These are phyloP conservation scores for Falcunculus frontatus DNA, from an alignment of 2,113 vertebrate genomes.

Conservation along the genomic window DNA sequence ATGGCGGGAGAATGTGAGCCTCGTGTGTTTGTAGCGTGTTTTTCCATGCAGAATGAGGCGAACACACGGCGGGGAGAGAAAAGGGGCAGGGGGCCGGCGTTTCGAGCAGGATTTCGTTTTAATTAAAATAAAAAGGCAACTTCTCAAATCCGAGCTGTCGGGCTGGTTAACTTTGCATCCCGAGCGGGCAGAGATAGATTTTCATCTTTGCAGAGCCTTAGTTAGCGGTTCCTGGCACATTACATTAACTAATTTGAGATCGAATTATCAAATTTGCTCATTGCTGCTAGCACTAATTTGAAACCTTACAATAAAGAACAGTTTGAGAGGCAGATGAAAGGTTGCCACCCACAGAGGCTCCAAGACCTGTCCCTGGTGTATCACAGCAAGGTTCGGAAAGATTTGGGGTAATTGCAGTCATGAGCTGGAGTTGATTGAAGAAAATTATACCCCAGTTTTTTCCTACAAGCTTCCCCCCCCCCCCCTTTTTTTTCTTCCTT, in stretches of 20 bases:
- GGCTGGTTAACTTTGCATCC: slow-evolving; percentile 70
- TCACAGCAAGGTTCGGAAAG: slow-evolving; percentile 78
- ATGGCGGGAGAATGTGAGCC: not conserved
- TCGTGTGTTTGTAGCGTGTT: not conserved
- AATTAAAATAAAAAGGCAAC: slow-evolving; percentile 53
- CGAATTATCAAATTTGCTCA: slow-evolving; percentile 92
- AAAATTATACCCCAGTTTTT: slow-evolving; percentile 88
- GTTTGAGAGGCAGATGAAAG: slow-evolving; percentile 81
- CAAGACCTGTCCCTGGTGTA: slow-evolving; percentile 71
- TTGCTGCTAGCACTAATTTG: slow-evolving; percentile 86
- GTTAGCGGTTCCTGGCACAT: slow-evolving; percentile 79
- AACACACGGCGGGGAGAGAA: not conserved
- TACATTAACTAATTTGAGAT: slow-evolving; percentile 84
- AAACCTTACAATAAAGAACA: slow-evolving; percentile 82
- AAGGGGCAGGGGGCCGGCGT: no score
- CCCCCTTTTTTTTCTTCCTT: not conserved
- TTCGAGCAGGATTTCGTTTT: slow-evolving; percentile 19
- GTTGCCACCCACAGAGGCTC: slow-evolving; percentile 78
- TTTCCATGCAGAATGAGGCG: not conserved
- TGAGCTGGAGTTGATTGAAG: slow-evolving; percentile 90
- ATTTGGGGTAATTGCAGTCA: slow-evolving; percentile 92
- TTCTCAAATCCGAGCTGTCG: slow-evolving; percentile 49
- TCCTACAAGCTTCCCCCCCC: slow-evolving; percentile 45
- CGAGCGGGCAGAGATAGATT: slow-evolving; percentile 67
- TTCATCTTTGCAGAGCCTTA: slow-evolving; percentile 65